Percentiles rank a stretch among this genome's conserved stretches.
phyloP scores from a whole-genome alignment of 2,888 invertebrate genomes.

The Drosophila differens region DNA sequence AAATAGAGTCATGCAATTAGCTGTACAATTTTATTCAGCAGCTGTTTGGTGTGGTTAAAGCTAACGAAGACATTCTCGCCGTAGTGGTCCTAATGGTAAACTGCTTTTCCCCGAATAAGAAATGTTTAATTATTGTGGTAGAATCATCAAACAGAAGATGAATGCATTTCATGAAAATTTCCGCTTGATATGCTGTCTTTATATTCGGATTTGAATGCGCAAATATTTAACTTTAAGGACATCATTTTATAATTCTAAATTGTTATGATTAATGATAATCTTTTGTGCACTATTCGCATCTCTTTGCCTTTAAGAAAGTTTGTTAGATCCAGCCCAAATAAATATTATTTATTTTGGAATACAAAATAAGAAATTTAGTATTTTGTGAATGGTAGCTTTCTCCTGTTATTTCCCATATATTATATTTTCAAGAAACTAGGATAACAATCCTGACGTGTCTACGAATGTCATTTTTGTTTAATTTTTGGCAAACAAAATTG shows the following conservation, averaged over 20 bases:
- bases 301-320: neutral
- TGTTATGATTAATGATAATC: neutral
- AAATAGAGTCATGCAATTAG: slow-evolving; percentile 75
- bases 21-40: slow-evolving; percentile 29
- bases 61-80: slow-evolving; percentile 9
- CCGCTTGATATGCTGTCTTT: neutral
- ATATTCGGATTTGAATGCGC: neutral
- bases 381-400: neutral
- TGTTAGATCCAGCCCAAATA: neutral
- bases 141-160: neutral
- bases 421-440: neutral
- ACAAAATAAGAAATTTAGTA: neutral
- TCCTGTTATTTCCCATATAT: neutral
- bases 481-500: neutral
- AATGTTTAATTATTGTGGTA: neutral
- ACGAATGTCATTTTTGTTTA: neutral
- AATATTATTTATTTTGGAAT: neutral
- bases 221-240: neutral
- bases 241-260: neutral
- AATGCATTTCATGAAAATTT: neutral
- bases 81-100: slow-evolving; percentile 13
- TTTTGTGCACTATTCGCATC: neutral
- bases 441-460: neutral
- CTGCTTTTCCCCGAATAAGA: neutral
- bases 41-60: slow-evolving; percentile 6